phyloP scores from a whole-genome alignment of 2,888 invertebrate species.

The Acleris literana region DNA sequence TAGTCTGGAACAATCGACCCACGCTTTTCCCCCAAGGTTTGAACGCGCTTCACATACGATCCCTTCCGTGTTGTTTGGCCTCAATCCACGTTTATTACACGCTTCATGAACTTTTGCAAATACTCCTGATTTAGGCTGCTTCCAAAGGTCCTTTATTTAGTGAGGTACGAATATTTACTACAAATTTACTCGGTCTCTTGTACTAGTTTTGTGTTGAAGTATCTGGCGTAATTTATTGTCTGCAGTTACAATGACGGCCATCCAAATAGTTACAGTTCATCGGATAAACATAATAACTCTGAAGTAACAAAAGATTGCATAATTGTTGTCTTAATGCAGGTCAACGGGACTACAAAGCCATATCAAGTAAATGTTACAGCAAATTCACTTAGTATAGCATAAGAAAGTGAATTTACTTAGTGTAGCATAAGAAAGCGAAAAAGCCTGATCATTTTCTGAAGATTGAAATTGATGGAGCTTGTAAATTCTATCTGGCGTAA shows the following conservation, averaged over 20 bases:
- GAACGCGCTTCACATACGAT: no score
- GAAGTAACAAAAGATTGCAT: slow-evolving; percentile 20
- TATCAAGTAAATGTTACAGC: slow-evolving; percentile 1
- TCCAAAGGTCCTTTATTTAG: no score
- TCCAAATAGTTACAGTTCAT: slow-evolving; percentile 32
- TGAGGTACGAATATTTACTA: no score
- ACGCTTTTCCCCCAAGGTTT: slow-evolving; percentile 6
- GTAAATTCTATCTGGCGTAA: slow-evolving; percentile 29
- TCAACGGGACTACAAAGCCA: slow-evolving; percentile 2
- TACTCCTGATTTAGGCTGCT: background rate
- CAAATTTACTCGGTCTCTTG: no score
- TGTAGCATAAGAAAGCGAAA: background rate
- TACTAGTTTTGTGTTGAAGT: background rate
- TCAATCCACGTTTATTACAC: slow-evolving; percentile 14
- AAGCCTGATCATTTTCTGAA: slow-evolving; percentile 15
- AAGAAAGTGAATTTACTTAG: slow-evolving; percentile 6
- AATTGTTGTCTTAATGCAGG: slow-evolving; percentile 19
- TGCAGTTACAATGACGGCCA: slow-evolving; percentile 18
- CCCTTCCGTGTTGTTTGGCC: no score
- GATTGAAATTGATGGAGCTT: slow-evolving; percentile 26
- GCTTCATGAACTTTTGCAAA: slow-evolving; percentile 10
- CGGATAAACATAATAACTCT: slow-evolving; percentile 28
- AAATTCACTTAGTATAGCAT: slow-evolving; percentile 4
- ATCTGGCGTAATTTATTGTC: slow-evolving; percentile 25
- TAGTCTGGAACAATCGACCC: slow-evolving; percentile 10